These are phyloP conservation scores for Myrmecobius fasciatus DNA, from an alignment of 2,113 vertebrate species.

Conservation along the genomic window DNA sequence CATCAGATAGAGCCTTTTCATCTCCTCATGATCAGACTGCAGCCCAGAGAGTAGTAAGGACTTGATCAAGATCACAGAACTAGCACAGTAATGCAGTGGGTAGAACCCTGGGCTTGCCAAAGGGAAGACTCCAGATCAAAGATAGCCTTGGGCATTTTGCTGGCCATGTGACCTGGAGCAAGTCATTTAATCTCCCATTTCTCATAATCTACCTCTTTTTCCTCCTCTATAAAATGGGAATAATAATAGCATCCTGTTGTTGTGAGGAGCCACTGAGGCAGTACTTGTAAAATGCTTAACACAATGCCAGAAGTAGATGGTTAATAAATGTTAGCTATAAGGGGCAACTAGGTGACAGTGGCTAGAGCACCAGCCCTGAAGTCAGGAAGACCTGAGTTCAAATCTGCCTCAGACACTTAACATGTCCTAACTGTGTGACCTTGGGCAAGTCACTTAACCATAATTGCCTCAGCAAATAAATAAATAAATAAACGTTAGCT, in stretches of 20 bases:
- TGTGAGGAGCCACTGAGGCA: not conserved
- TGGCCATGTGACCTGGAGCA: not conserved
- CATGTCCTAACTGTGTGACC: too few relatives aligned
- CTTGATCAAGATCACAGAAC: not conserved
- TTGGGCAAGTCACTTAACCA: too few relatives aligned
- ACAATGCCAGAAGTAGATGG: not conserved
- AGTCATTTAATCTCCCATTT: not conserved
- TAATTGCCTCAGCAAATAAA: too few relatives aligned
- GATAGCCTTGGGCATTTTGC: not conserved
- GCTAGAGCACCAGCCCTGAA: too few relatives aligned
- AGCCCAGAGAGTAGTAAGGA: slow-evolving; percentile 19
- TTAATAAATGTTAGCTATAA: not conserved
- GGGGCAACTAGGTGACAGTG: too few relatives aligned
- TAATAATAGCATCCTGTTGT: not conserved
- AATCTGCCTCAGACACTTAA: too few relatives aligned
- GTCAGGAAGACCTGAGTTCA: too few relatives aligned
- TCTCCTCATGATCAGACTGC: slow-evolving; percentile 36
- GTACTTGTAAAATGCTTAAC: not conserved
- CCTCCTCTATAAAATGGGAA: not conserved
- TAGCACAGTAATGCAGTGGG: not conserved
- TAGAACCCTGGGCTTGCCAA: not conserved
- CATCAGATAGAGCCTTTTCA: not conserved
- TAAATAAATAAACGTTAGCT: not conserved
- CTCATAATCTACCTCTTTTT: not conserved
- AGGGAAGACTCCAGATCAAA: not conserved